A percentile compares a stretch with the other conserved stretches of the same genome.
phyloP scores from a whole-genome alignment of 2,888 invertebrate species.

The Calliopum simillimum region DNA sequence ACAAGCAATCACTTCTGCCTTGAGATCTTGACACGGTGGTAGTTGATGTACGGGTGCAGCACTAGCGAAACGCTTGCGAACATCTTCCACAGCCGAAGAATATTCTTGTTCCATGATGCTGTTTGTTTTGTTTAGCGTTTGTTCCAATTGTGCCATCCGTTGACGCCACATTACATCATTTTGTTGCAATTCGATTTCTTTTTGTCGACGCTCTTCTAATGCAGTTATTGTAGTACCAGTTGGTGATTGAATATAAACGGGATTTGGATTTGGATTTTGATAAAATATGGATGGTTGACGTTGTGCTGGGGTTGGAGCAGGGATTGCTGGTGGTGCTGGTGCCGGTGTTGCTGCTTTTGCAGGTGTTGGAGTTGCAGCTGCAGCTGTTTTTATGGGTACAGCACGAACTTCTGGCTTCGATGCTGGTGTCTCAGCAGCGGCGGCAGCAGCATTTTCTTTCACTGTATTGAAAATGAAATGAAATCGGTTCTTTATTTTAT shows the following conservation, averaged over 20 bases:
- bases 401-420: slow-evolving; percentile 42
- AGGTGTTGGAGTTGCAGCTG: slow-evolving; percentile 30
- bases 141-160: slow-evolving; percentile 70
- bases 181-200: slow-evolving; percentile 71
- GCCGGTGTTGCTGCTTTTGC: slow-evolving; percentile 32
- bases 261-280: slow-evolving; percentile 44
- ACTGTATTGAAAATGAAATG: slow-evolving; percentile 35
- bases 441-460: slow-evolving; percentile 43
- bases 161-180: slow-evolving; percentile 74
- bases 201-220: slow-evolving; percentile 69
- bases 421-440: slow-evolving; percentile 32
- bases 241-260: slow-evolving; percentile 53
- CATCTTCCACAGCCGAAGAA: slow-evolving; percentile 69
- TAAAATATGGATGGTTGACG: slow-evolving; percentile 50
- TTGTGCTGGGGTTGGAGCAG: slow-evolving; percentile 41
- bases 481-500: neutral
- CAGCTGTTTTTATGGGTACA: slow-evolving; percentile 36
- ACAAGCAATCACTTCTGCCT: slow-evolving; percentile 72
- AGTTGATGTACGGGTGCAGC: slow-evolving; percentile 61
- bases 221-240: slow-evolving; percentile 62
- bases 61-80: slow-evolving; percentile 65
- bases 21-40: slow-evolving; percentile 71
- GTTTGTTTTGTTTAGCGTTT: slow-evolving; percentile 71
- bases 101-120: slow-evolving; percentile 72
- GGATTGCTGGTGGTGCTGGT: slow-evolving; percentile 30